These are phyloP conservation scores for Bradypus variegatus DNA, from an alignment of 2,797 vertebrate genomes.

Conservation along the genomic window DNA sequence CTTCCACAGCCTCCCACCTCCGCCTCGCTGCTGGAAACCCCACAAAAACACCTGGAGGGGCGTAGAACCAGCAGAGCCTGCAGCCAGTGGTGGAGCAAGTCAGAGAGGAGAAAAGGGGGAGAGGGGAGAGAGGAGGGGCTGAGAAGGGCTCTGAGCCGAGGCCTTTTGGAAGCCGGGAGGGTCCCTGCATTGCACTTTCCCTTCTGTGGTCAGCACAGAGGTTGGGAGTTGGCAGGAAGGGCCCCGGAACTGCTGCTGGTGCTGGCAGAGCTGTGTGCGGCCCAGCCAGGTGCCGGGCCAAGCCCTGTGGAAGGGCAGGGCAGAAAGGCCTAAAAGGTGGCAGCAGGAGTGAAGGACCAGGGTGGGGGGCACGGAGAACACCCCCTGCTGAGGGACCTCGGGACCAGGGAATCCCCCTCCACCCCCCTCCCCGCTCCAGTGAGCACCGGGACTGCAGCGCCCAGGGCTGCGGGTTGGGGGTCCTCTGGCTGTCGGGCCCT, in stretches of 20 bases:
- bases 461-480: not conserved
- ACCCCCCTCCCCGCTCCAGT: too few relatives aligned
- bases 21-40: not conserved
- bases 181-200: not conserved
- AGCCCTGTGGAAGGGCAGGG: too few relatives aligned
- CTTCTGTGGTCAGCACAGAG: not conserved
- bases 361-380: not conserved
- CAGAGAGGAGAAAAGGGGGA: not conserved
- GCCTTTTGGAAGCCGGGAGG: not conserved
- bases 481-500: not conserved
- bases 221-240: fast-evolving
- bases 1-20: not conserved
- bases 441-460: not conserved
- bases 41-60: not conserved
- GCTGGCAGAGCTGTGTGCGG: not conserved
- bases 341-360: not conserved
- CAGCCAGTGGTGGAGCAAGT: not conserved
- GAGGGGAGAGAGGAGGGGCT: too few relatives aligned
- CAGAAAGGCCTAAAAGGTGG: not conserved
- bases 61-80: not conserved
- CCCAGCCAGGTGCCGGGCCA: not conserved
- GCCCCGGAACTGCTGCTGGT: not conserved
- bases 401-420: too few relatives aligned
- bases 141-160: too few relatives aligned
- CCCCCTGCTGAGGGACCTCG: too few relatives aligned